Base-by-base conservation (phyloP, 2,113 vertebrate species). In the Suncus etruscus region DNA sequence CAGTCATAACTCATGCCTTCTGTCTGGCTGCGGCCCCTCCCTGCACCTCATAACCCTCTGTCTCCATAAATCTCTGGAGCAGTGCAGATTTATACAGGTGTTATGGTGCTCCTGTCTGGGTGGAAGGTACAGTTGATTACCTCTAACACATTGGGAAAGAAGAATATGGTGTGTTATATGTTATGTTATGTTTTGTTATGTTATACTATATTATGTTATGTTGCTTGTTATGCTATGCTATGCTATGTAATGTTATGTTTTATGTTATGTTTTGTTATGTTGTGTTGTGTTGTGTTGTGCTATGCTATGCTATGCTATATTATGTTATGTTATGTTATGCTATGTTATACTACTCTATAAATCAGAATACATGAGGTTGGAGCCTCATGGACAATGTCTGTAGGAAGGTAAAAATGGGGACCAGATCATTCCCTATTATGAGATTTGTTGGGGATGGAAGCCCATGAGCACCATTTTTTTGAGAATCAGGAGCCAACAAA, bases 1-100 rank as follows among this genome's bases (percentile, higher is more conserved):
- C 24, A 20, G 4, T 87, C 66, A 6, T 89, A 89, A 92, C 91
- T 95, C 87, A 94, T 85, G 74, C 70, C 29, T 90, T 83, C 51
- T 70, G 90, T 32, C 87, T 0, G 32, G 27, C 39, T 54, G 29
- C 48, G 0, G 0, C 69, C 32, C 73, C 73, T 70, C 65, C 80
- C 51, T 27, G 0, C 27, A 48, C 84, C 10, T 5, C 0, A 0
- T 4, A 76, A 47, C 51, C 48, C 45, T 87, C 74, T 0, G 0
- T 87, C 92, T 92, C 78, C 51, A 73, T 84, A 75, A 91, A 58
- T 92, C 77, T 89, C 73, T 31, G 9, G 48, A 88, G 63, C 58
- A 50, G 73, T 66, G 11, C 73, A 90, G 89, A 80, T 93, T 89
- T 88, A 73, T 24, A 31, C 3, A 20, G 68, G 85, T 68, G 25